These are phyloP conservation scores for Oconnorella tubifera DNA, from an alignment of 2,888 invertebrate species.

Conservation along the genomic window DNA sequence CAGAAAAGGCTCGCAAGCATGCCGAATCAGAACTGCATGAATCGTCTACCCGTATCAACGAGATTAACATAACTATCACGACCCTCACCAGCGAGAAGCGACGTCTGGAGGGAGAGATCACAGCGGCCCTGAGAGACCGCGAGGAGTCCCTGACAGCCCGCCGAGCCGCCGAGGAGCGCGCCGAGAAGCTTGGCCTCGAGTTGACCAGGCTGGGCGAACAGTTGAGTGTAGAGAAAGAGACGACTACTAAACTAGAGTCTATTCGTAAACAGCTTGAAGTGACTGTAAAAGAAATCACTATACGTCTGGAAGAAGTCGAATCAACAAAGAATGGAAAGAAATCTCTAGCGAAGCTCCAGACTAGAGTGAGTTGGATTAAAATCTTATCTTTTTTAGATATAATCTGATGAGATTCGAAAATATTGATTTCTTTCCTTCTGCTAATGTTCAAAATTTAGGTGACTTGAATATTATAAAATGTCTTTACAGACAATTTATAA, in stretches of 20 bases:
- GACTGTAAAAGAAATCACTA: constrained; percentile 27
- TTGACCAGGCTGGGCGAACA: constrained; percentile 13
- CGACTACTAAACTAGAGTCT: constrained; percentile 42
- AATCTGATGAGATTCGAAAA: no score
- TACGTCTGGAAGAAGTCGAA: constrained; percentile 33
- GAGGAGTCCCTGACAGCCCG: constrained; percentile 13
- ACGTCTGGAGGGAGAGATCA: constrained; percentile 17
- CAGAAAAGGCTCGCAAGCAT: constrained; percentile 24
- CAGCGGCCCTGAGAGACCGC: constrained; percentile 8
- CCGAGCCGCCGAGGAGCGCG: constrained; percentile 19
- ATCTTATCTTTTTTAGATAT: no score
- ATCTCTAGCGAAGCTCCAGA: constrained; percentile 32
- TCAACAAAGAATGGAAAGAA: constrained; percentile 28
- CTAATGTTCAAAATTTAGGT: no score
- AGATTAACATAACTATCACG: constrained; percentile 22
- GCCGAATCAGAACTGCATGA: constrained; percentile 16
- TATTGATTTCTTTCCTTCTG: no score
- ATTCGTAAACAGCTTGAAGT: constrained; percentile 54
- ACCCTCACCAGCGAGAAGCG: constrained; percentile 20
- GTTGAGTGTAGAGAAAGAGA: constrained; percentile 15
- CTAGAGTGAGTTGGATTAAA: not conserved
- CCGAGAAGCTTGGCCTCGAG: constrained; percentile 13
- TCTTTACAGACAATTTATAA: no score
- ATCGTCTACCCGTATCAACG: constrained; percentile 18
- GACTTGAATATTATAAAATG: no score